Base-by-base conservation (phyloP, 2,888 invertebrate species). In the Andrena chrysosceles region DNA sequence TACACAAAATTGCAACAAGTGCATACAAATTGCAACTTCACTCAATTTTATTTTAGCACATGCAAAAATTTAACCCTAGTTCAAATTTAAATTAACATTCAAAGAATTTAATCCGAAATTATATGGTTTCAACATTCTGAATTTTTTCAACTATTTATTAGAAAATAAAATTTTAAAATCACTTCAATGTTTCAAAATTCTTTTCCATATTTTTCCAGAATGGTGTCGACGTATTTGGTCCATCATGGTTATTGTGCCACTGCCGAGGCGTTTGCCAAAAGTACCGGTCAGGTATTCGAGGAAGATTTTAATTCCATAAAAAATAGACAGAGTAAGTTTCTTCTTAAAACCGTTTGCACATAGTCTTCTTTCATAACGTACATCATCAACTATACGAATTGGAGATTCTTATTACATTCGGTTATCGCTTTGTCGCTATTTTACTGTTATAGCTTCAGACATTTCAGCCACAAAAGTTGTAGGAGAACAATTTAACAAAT, bases 231-330 rank as follows among this genome's bases (percentile, higher is more conserved):
- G 86, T 99, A 99, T 95, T 96, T 99, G 94, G 98, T 99, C 89
- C 99, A 99, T 95, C 99, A 99, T 95, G 99, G 99, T 77, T 99
- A 99, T 95, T 98, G 98, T 95, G 96, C 98, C 93, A 97, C 99
- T 85, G 99, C 99, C 88, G 98, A 99, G 95, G 97, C 98, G 48
- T 99, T 99, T 95, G 97, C 98, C 90, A 96, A 97, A 94, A 97
- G 97, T 92, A 98, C 99, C 77, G 97, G 97, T 63, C 98, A 98
- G 95, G 96, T 96, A 91, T 97, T 99, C 94, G 96, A 97, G 91
- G 99, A 99, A 95, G 99, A 99, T 93, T 95, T 99, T 86, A 96
- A 96, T 85, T 99, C 99, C 85, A 99, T 99, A 93, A 98, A 97
- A 95, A 99, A 98, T 95, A 96, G 99, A 95, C 99, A 99, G 96